A percentile compares a stretch with the other conserved stretches of the same genome.
These are phyloP conservation scores for Austrofundulus limnaeus DNA, from an alignment of 2,113 vertebrate genomes.

Conservation along the genomic window DNA sequence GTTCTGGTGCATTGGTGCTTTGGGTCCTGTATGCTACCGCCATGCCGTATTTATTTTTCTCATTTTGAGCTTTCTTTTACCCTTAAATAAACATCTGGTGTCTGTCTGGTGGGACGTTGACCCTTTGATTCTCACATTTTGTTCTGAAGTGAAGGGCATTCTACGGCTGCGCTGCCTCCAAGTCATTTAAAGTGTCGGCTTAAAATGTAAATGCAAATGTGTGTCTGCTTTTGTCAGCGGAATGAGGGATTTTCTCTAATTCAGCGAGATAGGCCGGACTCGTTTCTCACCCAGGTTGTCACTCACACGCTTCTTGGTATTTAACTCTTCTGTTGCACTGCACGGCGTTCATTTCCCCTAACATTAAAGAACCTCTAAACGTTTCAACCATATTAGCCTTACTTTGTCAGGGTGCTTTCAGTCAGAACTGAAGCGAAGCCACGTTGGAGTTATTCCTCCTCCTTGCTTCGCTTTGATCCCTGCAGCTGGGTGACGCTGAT, in stretches of 20 bases:
- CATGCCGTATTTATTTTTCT: slow-evolving; percentile 8
- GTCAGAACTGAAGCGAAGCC: slow-evolving; percentile 46
- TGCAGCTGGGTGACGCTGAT: slow-evolving; percentile 18
- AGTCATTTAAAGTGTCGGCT: slow-evolving; percentile 22
- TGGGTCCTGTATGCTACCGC: too few relatives aligned
- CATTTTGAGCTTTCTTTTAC: not conserved
- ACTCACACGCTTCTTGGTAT: slow-evolving; percentile 51
- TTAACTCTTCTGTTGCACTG: slow-evolving; percentile 27
- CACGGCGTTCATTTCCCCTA: slow-evolving; percentile 37
- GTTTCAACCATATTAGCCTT: slow-evolving; percentile 55
- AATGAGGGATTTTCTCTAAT: slow-evolving; percentile 68
- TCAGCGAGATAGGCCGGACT: slow-evolving; percentile 61
- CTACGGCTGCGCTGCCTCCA: slow-evolving; percentile 6
- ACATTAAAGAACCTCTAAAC: slow-evolving; percentile 30
- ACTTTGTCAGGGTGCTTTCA: slow-evolving; percentile 54
- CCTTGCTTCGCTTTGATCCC: slow-evolving; percentile 47
- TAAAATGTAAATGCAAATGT: slow-evolving; percentile 60
- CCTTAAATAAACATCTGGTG: not conserved
- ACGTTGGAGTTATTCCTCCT: slow-evolving; percentile 37
- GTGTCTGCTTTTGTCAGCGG: slow-evolving; percentile 63
- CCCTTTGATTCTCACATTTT: too few relatives aligned
- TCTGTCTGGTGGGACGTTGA: slow-evolving; percentile 15
- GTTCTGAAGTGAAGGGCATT: slow-evolving; percentile 19
- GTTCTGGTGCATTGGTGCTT: too few relatives aligned
- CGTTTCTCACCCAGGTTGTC: slow-evolving; percentile 58